phyloP scores from a whole-genome alignment of 2,888 invertebrate species.

The Pheosia gnoma region DNA sequence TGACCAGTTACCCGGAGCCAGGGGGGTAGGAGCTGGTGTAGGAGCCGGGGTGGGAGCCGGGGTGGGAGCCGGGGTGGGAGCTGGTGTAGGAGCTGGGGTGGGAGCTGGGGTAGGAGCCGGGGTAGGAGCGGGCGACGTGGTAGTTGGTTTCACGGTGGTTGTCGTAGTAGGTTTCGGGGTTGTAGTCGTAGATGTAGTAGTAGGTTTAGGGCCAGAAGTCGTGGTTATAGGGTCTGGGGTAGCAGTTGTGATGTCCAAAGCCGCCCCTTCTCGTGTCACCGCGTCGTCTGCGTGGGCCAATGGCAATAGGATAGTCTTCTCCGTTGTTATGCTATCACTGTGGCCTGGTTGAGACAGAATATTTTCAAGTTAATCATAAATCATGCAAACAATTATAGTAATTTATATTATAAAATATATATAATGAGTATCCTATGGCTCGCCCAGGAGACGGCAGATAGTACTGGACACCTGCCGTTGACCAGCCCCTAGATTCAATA shows the following conservation, averaged over 20 bases:
- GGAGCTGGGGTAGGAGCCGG: constrained; percentile 48
- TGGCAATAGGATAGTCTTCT: background rate
- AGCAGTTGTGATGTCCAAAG: background rate
- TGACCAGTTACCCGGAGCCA: constrained; percentile 63
- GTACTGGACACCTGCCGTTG: no score
- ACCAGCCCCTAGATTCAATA: no score
- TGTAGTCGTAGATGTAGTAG: constrained; percentile 26
- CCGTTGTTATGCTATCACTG: background rate
- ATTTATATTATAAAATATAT: no score
- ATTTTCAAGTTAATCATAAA: background rate
- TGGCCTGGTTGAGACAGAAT: background rate
- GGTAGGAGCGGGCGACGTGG: constrained; percentile 63
- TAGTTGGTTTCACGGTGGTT: constrained; percentile 37
- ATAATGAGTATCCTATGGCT: no score
- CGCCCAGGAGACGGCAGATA: no score
- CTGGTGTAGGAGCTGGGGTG: constrained; percentile 45
- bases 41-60: constrained; percentile 52
- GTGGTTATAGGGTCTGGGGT: background rate
- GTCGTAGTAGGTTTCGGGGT: constrained; percentile 39
- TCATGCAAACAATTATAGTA: background rate
- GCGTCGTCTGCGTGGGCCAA: background rate
- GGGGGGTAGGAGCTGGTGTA: constrained; percentile 49
- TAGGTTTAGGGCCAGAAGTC: background rate
- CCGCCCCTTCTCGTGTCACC: background rate
- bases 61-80: constrained; percentile 48